These are phyloP conservation scores for Sphaerolaimus hirsutus DNA, from an alignment of 2,888 invertebrate species.

Conservation along the genomic window DNA sequence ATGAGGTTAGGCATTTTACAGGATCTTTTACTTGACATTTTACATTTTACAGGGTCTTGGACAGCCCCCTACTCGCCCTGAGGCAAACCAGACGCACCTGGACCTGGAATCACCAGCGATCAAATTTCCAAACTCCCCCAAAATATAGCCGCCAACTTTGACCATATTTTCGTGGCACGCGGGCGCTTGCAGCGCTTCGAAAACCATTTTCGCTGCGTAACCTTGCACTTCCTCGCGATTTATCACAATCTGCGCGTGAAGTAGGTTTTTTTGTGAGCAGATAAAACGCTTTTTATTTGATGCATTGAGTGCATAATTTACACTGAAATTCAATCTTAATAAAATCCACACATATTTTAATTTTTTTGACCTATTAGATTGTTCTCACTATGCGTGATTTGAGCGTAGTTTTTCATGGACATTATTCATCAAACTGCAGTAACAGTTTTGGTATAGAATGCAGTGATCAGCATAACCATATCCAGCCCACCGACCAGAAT, in stretches of 20 bases:
- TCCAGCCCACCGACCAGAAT: too few species aligned
- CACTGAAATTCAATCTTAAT: neutral
- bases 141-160: conserved; percentile 94
- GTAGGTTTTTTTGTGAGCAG: neutral
- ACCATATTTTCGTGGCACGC: conserved; percentile 99
- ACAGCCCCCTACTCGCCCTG: neutral
- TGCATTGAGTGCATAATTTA: too few species aligned
- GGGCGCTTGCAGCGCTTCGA: conserved; percentile 56
- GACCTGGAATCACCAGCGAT: conserved; percentile 95
- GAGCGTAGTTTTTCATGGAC: too few species aligned
- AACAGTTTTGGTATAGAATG: too few species aligned
- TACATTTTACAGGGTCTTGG: too few species aligned
- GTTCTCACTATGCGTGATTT: too few species aligned
- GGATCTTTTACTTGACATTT: too few species aligned
- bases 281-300: too few species aligned
- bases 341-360: neutral
- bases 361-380: too few species aligned
- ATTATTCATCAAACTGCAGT: too few species aligned
- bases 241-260: conserved; percentile 63
- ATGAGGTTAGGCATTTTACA: too few species aligned
- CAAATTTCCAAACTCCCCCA: conserved; percentile 95
- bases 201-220: conserved; percentile 96
- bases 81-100: conserved; percentile 27
- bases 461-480: too few species aligned
- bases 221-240: conserved; percentile 98